Evolutionary conservation across 1,140 invertebrate genomes (phyloP), one percentile per base, ranked within the genome.

Genomic region (Macrobrachium nipponense): DNA sequence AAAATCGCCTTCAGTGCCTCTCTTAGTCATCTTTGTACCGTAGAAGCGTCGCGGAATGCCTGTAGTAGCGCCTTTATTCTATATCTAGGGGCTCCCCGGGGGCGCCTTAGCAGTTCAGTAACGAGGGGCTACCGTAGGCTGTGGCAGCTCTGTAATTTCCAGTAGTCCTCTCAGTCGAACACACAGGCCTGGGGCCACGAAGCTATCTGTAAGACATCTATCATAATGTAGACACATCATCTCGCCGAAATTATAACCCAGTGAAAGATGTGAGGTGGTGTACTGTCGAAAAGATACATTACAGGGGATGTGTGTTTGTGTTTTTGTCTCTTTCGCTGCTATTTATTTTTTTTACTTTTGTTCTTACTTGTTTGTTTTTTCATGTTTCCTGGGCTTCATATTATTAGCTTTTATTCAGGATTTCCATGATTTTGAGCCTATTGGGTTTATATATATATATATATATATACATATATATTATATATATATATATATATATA

Each of bases 181-280:
- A 70, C 23, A 36, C 66, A 15, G 20, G 11, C 66, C 64, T 7
- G 20, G 17, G 66, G 66, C 36, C 66, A 70, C 66, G 20, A 70
- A n/a, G 27, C 66, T 70, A 70, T 70, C 66, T 70, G 66, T 70
- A 23, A 23, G 66, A 70, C 23, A 70, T 70, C 66, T 70, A n/a
- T 70, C 66, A 70, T 70, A 27, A 51, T 70, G 66, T 70, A 27
- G 66, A 36, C 66, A 70, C 36, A 70, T 70, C 66, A 70, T 70
- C 66, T 27, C 20, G 11, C 15, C 66, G 11, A 70, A 70, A 70
- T 70, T 70, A 70, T 70, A 23, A 70, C 66, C 36, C 5, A 15
- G 66, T 70, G 66, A 20, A 27, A 18, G 66, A 70, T 70, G 66
- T 0, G 20, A 20, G 66, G 12, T 27, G 20, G 12, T 23, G 36